Base-by-base conservation (phyloP, 1,140 invertebrate species). In the Calycopis cecrops region DNA sequence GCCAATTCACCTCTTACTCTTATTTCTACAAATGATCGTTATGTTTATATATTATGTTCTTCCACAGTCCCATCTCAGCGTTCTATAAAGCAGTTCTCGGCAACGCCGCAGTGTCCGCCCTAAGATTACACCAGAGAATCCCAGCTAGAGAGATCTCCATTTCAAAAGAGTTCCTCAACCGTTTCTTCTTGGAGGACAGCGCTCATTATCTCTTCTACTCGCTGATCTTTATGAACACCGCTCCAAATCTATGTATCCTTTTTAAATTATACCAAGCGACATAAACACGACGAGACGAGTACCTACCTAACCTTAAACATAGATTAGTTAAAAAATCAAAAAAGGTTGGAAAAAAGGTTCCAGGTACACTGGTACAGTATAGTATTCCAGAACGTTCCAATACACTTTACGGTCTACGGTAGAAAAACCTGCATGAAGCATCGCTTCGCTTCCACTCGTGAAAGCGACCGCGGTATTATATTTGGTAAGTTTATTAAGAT, bases 131-230 rank as follows among this genome's bases (percentile, higher is more conserved):
- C 86, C 98, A 99, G 84, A 91, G 98, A 57, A 86, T 99, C 49
- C 96, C 96, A 14, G 62, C 80, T 34, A 54, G 71, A 4, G 85
- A 90, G 49, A 93, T 98, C 58, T 91, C 93, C 50, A 88, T 98
- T 33, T 94, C 90, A 51, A 88, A 94, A 59, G 93, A 96, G 76
- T 99, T 97, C 80, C 83, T 98, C 33, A 88, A 90, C 9, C 82
- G 89, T 7, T 80, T 99, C 55, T 89, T 98, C 60, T 69, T 93
- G 40, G 98, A 99, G 86, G 98, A 99, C 88, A 98, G 96, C 56
- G 97, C 95, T 65, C 98, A 99, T 83, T 99, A 99, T 79, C 89
- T 99, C 52, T 92, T 99, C 79, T 99, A 95, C 85, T 96, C 96
- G 9, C 82, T 98, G 48, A 96, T 99, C 68, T 99, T 99, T 80